These are phyloP conservation scores for Philopotamus ludificatus DNA, from an alignment of 1,140 invertebrate genomes.

Conservation along the genomic window DNA sequence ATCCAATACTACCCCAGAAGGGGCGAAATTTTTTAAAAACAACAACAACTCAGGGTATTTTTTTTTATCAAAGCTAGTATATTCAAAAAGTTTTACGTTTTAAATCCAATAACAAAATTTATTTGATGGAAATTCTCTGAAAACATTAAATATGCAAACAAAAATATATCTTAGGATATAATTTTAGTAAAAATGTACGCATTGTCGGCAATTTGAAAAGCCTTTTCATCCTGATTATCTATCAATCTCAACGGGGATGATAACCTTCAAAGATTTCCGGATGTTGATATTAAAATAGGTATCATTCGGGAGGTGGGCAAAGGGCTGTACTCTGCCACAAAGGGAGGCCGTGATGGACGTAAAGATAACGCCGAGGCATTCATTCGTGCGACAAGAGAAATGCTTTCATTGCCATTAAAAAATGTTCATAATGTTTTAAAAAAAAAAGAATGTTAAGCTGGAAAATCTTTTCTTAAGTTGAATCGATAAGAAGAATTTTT, in stretches of 20 bases:
- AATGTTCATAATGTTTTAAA: background rate
- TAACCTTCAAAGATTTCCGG: background rate
- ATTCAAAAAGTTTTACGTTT: background rate
- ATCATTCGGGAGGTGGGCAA: background rate
- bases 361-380: background rate
- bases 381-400: background rate
- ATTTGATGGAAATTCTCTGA: background rate
- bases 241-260: conserved; percentile 6
- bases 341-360: conserved; percentile 1
- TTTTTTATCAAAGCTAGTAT: too few relatives aligned
- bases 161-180: too few relatives aligned
- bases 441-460: background rate
- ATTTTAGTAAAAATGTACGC: too few relatives aligned
- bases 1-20: too few relatives aligned
- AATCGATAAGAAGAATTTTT: background rate
- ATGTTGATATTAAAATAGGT: background rate
- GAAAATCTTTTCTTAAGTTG: background rate
- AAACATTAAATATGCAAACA: background rate
- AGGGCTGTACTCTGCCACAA: background rate
- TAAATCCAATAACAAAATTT: background rate
- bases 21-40: background rate
- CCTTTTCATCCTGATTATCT: background rate
- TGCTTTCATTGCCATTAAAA: background rate
- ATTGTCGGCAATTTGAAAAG: background rate
- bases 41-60: background rate